Evolutionary conservation across 2,113 vertebrate species (phyloP).

Genomic region (Mystacornis crossleyi): DNA sequence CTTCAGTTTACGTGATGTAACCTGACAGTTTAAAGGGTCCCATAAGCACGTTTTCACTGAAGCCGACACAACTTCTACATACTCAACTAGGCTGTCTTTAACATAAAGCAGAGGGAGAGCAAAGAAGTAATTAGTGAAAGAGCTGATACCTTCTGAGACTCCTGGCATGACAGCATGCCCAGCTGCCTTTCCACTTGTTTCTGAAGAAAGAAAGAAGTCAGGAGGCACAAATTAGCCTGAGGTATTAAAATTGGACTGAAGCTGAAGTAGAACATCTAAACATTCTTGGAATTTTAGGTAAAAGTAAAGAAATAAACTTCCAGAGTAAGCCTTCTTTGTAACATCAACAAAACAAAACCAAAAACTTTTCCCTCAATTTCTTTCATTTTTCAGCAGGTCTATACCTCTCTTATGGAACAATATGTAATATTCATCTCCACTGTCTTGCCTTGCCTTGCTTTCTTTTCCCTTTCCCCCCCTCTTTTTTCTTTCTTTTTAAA

Average conservation of each 20-base stretch:
- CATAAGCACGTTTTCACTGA: not conserved
- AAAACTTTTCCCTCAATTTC: not conserved
- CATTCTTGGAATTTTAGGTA: not conserved
- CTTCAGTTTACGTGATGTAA: constrained; percentile 49
- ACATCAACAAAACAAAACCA: not conserved
- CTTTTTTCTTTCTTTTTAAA: not conserved
- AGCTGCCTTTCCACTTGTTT: constrained; percentile 16
- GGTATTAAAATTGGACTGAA: not conserved
- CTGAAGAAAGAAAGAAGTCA: not conserved
- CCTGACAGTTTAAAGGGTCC: constrained; percentile 67
- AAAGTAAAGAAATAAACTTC: not conserved
- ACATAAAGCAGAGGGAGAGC: constrained; percentile 37
- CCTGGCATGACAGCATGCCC: constrained; percentile 4
- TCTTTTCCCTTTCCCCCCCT: accelerated
- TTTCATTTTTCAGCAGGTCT: not conserved
- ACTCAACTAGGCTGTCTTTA: constrained; percentile 35
- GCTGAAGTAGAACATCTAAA: not conserved
- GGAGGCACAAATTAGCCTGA: not conserved
- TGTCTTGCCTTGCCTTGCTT: not conserved
- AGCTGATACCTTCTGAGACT: constrained; percentile 41
- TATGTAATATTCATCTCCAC: not conserved
- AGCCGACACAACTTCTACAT: not conserved
- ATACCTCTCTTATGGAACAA: not conserved
- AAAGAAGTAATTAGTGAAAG: constrained; percentile 52
- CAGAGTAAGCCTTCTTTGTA: not conserved